These are phyloP conservation scores for Oxystoma pomonae DNA, from an alignment of 2,888 invertebrate species.

Conservation along the genomic window DNA sequence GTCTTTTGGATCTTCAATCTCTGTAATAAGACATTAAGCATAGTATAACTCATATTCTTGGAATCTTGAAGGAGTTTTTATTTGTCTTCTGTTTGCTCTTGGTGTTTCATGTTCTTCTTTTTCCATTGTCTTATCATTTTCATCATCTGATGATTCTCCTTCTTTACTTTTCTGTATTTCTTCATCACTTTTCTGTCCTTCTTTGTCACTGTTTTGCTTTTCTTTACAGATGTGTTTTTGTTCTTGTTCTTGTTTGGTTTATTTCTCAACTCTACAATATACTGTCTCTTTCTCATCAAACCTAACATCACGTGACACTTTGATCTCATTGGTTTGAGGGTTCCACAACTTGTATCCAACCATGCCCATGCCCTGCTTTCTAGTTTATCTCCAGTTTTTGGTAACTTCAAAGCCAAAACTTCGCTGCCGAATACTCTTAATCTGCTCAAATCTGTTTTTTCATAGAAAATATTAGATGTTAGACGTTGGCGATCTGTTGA, in stretches of 20 bases:
- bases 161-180: slow-evolving; percentile 1
- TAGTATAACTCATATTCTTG: slow-evolving; percentile 2
- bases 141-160: slow-evolving; percentile 1
- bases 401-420: slow-evolving; percentile 24
- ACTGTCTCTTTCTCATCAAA: slow-evolving; percentile 26
- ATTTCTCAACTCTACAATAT: slow-evolving; percentile 15
- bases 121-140: slow-evolving; percentile 6
- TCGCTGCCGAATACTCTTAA: slow-evolving; percentile 28
- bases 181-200: too few relatives aligned
- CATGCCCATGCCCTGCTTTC: too few relatives aligned
- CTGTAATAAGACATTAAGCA: not conserved
- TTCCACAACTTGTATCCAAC: slow-evolving; percentile 28
- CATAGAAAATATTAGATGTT: slow-evolving; percentile 23
- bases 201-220: too few relatives aligned
- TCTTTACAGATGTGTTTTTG: slow-evolving; percentile 13
- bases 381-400: too few relatives aligned
- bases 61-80: slow-evolving; percentile 11
- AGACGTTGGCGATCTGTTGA: slow-evolving; percentile 19
- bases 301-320: slow-evolving; percentile 27
- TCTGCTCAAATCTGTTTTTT: slow-evolving; percentile 25
- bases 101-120: slow-evolving; percentile 9
- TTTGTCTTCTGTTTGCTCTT: slow-evolving; percentile 11
- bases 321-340: slow-evolving; percentile 21
- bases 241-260: slow-evolving; percentile 13
- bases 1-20: not conserved